phyloP scores from a whole-genome alignment of 2,888 invertebrate genomes.

The Xylocampa areola region DNA sequence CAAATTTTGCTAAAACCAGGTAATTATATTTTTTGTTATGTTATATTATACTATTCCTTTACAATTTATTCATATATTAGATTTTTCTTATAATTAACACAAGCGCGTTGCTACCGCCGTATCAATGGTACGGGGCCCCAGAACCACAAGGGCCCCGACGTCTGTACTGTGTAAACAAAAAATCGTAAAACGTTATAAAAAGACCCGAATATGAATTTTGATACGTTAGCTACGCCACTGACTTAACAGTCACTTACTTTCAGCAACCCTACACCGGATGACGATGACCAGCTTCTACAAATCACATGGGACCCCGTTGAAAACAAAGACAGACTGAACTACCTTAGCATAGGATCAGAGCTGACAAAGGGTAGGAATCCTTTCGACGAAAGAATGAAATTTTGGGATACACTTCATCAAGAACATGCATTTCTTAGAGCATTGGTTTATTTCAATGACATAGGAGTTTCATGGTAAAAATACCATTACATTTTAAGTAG shows the following conservation, averaged over 20 bases:
- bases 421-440: conserved; percentile 76
- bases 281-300: conserved; percentile 77
- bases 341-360: conserved; percentile 80
- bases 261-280: conserved; percentile 84
- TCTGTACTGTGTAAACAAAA: too few relatives aligned
- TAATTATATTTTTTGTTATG: conserved; percentile 52
- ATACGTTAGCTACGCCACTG: too few relatives aligned
- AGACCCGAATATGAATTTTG: too few relatives aligned
- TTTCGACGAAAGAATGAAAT: conserved; percentile 81
- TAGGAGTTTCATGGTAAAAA: conserved; percentile 74
- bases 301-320: conserved; percentile 84
- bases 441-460: conserved; percentile 77
- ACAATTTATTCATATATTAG: too few relatives aligned
- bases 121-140: too few relatives aligned
- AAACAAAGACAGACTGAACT: conserved; percentile 77
- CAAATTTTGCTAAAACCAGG: conserved; percentile 87
- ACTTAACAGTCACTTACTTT: conserved; percentile 51
- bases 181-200: too few relatives aligned
- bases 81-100: too few relatives aligned
- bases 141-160: too few relatives aligned
- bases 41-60: too few relatives aligned
- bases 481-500: neutral
- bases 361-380: conserved; percentile 84
- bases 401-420: conserved; percentile 82
- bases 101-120: too few relatives aligned